Percentiles rank a stretch among this genome's conserved stretches.
Evolutionary conservation across 2,888 invertebrate genomes (phyloP).

Genomic region (Drosophila nigricruria): DNA sequence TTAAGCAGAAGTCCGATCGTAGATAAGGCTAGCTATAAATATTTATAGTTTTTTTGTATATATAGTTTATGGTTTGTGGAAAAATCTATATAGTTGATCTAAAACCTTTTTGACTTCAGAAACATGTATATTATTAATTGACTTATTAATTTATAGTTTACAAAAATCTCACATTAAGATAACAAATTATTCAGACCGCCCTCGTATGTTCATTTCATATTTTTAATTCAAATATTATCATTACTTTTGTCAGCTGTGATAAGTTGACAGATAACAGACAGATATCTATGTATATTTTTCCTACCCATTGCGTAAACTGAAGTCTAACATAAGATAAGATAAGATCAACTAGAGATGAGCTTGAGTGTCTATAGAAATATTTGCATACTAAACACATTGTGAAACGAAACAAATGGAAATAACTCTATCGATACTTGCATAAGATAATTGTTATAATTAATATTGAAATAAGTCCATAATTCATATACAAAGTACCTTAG

Average conservation of each 20-base stretch:
- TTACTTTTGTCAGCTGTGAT: not conserved
- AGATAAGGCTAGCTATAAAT: not conserved
- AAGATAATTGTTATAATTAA: conserved; percentile 3
- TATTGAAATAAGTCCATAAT: not conserved
- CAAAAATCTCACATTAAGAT: not conserved
- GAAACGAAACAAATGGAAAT: not conserved
- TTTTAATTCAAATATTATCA: not conserved
- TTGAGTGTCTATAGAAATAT: not conserved
- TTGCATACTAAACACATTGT: not conserved
- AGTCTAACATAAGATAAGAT: not conserved
- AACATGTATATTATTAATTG: not conserved
- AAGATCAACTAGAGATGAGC: not conserved
- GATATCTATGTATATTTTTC: conserved; percentile 1
- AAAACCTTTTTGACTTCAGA: too few relatives aligned
- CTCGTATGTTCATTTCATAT: not conserved
- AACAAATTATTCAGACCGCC: not conserved
- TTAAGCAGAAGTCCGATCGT: not conserved
- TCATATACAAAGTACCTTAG: not conserved
- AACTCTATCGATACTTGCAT: too few relatives aligned
- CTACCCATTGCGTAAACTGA: not conserved
- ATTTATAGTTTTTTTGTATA: not conserved
- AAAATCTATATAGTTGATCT: not conserved
- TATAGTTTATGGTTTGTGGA: not conserved
- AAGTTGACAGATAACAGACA: conserved; percentile 10
- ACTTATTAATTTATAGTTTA: not conserved